phyloP scores from a whole-genome alignment of 2,113 vertebrate species.

The Pygoscelis antarcticus region DNA sequence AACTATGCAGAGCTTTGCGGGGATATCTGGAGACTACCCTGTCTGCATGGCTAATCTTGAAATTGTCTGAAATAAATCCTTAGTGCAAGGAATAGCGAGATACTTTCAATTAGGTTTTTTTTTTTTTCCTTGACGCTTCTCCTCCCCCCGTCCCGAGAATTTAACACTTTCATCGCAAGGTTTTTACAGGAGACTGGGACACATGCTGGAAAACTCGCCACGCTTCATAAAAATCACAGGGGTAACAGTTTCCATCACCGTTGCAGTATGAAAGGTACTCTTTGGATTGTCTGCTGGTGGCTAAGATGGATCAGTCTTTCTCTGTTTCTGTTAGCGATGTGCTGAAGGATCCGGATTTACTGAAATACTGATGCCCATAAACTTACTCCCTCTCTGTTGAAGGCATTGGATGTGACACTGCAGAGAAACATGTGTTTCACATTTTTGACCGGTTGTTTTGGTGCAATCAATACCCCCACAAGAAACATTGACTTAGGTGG shows the following conservation, averaged over 20 bases:
- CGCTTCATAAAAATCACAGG: background rate
- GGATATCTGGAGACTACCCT: constrained; percentile 48
- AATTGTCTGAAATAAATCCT: constrained; percentile 60
- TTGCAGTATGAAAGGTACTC: constrained; percentile 54
- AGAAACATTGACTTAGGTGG: constrained; percentile 55
- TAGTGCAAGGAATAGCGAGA: constrained; percentile 15
- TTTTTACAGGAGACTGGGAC: background rate
- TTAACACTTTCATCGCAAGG: background rate
- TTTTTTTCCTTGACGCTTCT: background rate
- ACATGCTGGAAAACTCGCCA: background rate
- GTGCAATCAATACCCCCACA: constrained; percentile 57
- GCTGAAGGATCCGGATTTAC: constrained; percentile 46
- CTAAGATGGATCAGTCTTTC: constrained; percentile 46
- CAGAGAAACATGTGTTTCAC: constrained; percentile 68
- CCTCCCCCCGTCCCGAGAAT: background rate
- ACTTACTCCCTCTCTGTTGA: constrained; percentile 32
- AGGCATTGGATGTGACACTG: constrained; percentile 54
- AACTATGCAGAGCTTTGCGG: constrained; percentile 44
- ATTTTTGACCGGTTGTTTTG: constrained; percentile 67
- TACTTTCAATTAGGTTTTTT: constrained; percentile 15
- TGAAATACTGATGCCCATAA: constrained; percentile 39
- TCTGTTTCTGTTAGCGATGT: background rate
- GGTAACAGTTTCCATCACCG: constrained; percentile 41
- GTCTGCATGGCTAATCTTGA: constrained; percentile 63
- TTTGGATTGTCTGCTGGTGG: constrained; percentile 47